These are phyloP conservation scores for Noctuana brunneofusca DNA, from an alignment of 2,888 invertebrate species.

Conservation along the genomic window DNA sequence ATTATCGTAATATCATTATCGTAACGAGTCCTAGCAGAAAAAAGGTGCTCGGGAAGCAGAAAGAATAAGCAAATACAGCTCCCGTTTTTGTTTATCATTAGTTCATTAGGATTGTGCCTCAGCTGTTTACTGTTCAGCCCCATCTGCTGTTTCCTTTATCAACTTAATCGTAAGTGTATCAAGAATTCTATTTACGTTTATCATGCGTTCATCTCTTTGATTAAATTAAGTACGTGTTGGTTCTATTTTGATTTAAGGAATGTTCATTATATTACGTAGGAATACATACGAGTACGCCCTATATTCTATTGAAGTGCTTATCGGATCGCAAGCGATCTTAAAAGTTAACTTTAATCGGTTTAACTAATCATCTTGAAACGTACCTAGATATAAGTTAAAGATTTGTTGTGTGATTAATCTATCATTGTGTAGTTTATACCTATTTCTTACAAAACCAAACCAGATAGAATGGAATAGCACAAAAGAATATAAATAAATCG, in stretches of 20 bases:
- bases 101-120: conserved; percentile 10
- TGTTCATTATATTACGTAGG: background rate
- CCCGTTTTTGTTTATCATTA: conserved; percentile 17
- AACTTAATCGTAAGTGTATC: background rate
- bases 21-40: conserved; percentile 7
- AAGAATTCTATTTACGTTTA: background rate
- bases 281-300: background rate
- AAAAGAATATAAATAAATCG: too few species aligned
- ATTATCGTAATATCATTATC: conserved; percentile 16
- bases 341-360: too few species aligned
- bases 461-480: too few species aligned
- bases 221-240: background rate
- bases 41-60: conserved; percentile 6
- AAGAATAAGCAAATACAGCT: background rate
- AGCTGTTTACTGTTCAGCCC: background rate
- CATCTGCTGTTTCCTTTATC: background rate
- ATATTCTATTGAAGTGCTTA: background rate
- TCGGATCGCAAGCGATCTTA: too few species aligned
- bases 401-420: too few species aligned
- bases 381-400: too few species aligned
- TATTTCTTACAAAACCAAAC: too few species aligned
- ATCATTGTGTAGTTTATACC: too few species aligned
- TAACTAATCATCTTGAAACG: too few species aligned
- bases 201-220: conserved; percentile 1
- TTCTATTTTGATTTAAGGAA: background rate